Conservation (phyloP, 2,797 vertebrate species). For the Betta splendens region DNA sequence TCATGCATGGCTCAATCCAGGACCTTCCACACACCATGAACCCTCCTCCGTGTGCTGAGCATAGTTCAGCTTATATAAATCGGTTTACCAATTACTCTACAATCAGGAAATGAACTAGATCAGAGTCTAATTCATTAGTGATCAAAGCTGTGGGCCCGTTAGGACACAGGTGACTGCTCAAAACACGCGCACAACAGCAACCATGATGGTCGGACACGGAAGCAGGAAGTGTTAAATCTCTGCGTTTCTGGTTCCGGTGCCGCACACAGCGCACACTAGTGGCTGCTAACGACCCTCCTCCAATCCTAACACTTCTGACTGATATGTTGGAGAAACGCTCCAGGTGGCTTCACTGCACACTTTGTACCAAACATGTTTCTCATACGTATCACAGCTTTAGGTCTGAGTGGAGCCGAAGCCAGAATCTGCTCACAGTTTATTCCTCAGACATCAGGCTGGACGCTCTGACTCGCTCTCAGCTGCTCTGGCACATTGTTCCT, state of each 20-base stretch:
- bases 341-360: not conserved
- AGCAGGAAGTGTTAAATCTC: too few species aligned
- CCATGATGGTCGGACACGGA: too few species aligned
- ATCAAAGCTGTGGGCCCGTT: constrained; percentile 36
- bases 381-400: not conserved
- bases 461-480: constrained; percentile 45
- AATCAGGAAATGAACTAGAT: constrained; percentile 38
- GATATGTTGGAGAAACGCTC: not conserved
- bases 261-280: too few species aligned
- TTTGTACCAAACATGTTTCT: not conserved
- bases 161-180: constrained; percentile 35
- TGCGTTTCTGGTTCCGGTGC: too few species aligned
- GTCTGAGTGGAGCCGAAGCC: not conserved
- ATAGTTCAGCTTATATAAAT: too few species aligned
- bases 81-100: not conserved
- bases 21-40: too few species aligned
- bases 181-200: too few species aligned
- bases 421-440: constrained; percentile 7
- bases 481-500: constrained; percentile 42
- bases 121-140: constrained; percentile 41
- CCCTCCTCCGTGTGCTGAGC: too few species aligned
- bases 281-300: too few species aligned
- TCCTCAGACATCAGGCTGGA: constrained; percentile 16
- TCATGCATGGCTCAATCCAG: too few species aligned
- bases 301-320: too few species aligned